Conservation (phyloP, 2,113 vertebrate genomes). For the Ammodramus savannarum region DNA sequence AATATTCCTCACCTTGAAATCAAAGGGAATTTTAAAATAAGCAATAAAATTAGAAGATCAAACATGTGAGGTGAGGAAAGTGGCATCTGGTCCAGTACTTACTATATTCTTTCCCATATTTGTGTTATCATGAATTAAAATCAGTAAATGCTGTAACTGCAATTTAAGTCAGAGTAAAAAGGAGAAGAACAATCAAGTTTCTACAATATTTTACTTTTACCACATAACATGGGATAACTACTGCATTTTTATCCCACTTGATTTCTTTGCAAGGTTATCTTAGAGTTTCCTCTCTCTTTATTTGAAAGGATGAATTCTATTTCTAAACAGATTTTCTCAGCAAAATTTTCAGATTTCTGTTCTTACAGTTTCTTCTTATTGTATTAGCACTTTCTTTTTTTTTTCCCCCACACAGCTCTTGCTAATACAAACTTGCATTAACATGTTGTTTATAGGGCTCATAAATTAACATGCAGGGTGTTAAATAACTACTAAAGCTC, state of each 20-base stretch:
- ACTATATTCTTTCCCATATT: background rate
- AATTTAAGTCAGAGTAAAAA: background rate
- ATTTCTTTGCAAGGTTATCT: background rate
- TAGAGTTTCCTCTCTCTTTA: background rate
- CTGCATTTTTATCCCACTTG: fast-evolving
- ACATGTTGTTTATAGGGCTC: background rate
- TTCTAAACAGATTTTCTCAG: background rate
- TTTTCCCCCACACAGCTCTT: background rate
- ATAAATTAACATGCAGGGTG: background rate
- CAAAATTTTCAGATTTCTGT: background rate
- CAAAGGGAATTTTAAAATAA: conserved; percentile 35
- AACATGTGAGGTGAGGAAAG: background rate
- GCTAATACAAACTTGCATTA: background rate
- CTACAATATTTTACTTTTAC: background rate
- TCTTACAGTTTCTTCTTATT: background rate
- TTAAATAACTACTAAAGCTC: background rate
- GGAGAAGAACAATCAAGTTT: background rate
- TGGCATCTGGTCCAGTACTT: background rate
- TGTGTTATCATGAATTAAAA: background rate
- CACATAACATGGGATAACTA: background rate
- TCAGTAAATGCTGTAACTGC: background rate
- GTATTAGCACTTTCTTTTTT: background rate
- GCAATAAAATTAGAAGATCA: background rate
- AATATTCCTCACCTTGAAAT: background rate
- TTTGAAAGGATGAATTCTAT: background rate